Base-by-base conservation (phyloP, 2,113 vertebrate species). In the Phylloscopus whistleri region DNA sequence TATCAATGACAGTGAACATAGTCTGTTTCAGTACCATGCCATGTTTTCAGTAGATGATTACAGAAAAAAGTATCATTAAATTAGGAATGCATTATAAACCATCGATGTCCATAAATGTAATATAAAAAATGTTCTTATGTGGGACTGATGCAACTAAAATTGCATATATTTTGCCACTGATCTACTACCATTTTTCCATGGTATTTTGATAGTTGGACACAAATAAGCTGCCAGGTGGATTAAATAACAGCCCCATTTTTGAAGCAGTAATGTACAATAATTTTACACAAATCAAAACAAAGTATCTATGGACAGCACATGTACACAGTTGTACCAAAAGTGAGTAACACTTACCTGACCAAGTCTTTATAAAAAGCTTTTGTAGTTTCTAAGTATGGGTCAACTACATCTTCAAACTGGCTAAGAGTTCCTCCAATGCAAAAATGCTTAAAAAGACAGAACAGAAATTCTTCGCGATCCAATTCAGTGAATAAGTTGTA, bases 361-460 rank as follows among this genome's bases (percentile, higher is more conserved):
- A 99, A 96, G 74, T 99, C 98, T 97, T 99, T 99, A 97, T 99
- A 99, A 64, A 99, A 98, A 37, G 97, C 94, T 94, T 98, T 99
- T 24, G 99, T 98, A 46, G 98, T 99, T 94, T 98, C 98, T 84
- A 99, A 97, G 94, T 99, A 99, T 9, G 98, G 98, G 27, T 86
- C 96, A 62, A 99, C 63, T n/a, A 81, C 81, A 95, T 99, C 99
- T 97, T 99, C 99, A 78, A 98, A 99, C 73, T 99, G 99, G 96
- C 99, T 99, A 60, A 99, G 98, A 58, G 98, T 77, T 95, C 99
- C 99, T 90, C 99, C 99, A 33, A 99, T 96, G 95, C 99, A 99
- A 77, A 99, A 95, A 90, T 99, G 99, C 94, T 99, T 99, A 96
- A 99, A 99, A 89, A 99, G 98, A 87, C 98, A 97, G 93, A 99